Evolutionary conservation across 2,888 invertebrate species (phyloP).

Genomic region (Augiades crinisus): DNA sequence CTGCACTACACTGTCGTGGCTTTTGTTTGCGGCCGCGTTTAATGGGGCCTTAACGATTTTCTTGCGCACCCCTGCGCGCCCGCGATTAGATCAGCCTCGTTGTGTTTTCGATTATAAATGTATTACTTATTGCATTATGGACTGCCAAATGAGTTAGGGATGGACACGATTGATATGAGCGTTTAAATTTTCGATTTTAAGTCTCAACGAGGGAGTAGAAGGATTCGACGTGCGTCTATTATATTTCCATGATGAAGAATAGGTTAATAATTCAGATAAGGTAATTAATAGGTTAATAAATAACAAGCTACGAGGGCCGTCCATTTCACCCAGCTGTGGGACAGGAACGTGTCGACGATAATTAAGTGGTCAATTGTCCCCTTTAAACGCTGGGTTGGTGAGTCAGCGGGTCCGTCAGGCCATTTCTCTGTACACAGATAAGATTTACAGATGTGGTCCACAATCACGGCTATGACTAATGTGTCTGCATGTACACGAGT

Average conservation of each 20-base stretch:
- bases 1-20: slow-evolving; percentile 19
- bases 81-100: slow-evolving; percentile 8
- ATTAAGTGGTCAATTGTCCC: too few relatives aligned
- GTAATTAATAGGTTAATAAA: too few relatives aligned
- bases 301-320: too few relatives aligned
- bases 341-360: too few relatives aligned
- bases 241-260: too few relatives aligned
- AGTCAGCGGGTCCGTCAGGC: slow-evolving; percentile 14
- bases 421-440: slow-evolving; percentile 14
- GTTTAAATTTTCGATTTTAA: too few relatives aligned
- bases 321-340: too few relatives aligned
- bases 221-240: too few relatives aligned
- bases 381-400: not conserved
- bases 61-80: not conserved
- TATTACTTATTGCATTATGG: not conserved
- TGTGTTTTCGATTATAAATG: slow-evolving; percentile 2
- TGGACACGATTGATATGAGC: too few relatives aligned
- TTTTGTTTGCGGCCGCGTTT: slow-evolving; percentile 13
- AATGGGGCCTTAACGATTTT: slow-evolving; percentile 20
- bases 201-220: too few relatives aligned
- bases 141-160: not conserved
- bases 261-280: too few relatives aligned
- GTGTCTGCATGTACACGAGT: not conserved
- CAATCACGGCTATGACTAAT: slow-evolving; percentile 18
- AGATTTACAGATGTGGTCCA: slow-evolving; percentile 18